These are phyloP conservation scores for Etheostoma perlongum DNA, from an alignment of 2,797 vertebrate genomes.

Conservation along the genomic window DNA sequence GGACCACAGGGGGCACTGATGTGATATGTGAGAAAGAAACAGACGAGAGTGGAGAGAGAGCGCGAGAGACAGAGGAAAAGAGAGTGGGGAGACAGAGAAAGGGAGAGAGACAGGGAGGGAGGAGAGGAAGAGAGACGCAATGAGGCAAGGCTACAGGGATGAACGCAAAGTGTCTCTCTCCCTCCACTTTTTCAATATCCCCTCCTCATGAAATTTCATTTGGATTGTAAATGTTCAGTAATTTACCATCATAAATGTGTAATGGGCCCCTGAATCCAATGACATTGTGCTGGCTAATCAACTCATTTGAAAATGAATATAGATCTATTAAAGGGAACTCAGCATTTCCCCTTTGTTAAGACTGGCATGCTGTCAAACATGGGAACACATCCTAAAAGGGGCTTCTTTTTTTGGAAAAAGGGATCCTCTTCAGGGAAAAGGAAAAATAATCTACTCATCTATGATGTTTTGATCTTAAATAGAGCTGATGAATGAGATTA, in stretches of 20 bases:
- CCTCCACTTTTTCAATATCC: slow-evolving; percentile 86
- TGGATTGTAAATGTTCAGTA: slow-evolving; percentile 92
- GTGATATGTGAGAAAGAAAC: slow-evolving; percentile 79
- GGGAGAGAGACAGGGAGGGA: slow-evolving; percentile 47
- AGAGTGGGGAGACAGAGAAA: slow-evolving; percentile 13
- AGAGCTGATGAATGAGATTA: slow-evolving; percentile 72
- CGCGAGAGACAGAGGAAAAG: slow-evolving; percentile 27
- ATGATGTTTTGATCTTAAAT: slow-evolving; percentile 75
- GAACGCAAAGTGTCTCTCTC: slow-evolving; percentile 79
- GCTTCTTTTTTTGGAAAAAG: slow-evolving; percentile 29
- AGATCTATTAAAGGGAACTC: slow-evolving; percentile 89
- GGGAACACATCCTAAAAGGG: slow-evolving; percentile 66
- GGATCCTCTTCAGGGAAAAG: slow-evolving; percentile 48
- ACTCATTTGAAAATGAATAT: slow-evolving; percentile 90
- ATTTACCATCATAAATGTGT: slow-evolving; percentile 92
- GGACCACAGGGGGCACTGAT: slow-evolving; percentile 88
- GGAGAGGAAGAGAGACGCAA: slow-evolving; percentile 72
- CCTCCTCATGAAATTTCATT: slow-evolving; percentile 90
- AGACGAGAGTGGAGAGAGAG: slow-evolving; percentile 24
- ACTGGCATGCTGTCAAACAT: slow-evolving; percentile 83
- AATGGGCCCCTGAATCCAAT: slow-evolving; percentile 89
- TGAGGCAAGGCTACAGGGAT: slow-evolving; percentile 82
- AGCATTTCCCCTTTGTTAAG: slow-evolving; percentile 83
- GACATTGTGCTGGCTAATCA: slow-evolving; percentile 91
- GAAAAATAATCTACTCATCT: slow-evolving; percentile 67